Evolutionary conservation across 2,888 invertebrate species (phyloP).

Genomic region (Drepana falcataria): DNA sequence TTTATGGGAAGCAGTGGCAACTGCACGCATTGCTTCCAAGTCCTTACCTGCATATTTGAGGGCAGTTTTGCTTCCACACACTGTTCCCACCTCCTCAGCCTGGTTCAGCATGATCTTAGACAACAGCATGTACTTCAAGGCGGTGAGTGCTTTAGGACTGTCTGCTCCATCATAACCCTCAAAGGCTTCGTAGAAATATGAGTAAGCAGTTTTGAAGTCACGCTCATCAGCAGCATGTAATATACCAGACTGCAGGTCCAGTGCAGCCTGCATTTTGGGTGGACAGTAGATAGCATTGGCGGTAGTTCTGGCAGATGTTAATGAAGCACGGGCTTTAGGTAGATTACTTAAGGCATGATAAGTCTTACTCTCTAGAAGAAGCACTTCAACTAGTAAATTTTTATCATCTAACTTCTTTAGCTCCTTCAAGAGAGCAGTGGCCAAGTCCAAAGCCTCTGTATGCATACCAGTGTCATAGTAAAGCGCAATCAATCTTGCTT

Average conservation of each 20-base stretch:
- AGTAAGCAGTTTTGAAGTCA: constrained; percentile 99
- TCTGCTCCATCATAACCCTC: constrained; percentile 99
- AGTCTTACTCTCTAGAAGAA: constrained; percentile 98
- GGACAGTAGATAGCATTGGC: constrained; percentile 99
- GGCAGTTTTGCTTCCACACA: constrained; percentile 97
- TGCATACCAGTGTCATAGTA: constrained; percentile 96
- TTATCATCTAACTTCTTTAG: constrained; percentile 99
- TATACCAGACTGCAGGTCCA: constrained; percentile 98
- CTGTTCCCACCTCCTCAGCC: constrained; percentile 96
- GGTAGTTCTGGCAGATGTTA: constrained; percentile 99
- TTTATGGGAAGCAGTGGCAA: constrained; percentile 97
- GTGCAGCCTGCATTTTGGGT: constrained; percentile 97
- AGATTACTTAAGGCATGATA: constrained; percentile 98
- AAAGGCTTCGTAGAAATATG: constrained; percentile 99
- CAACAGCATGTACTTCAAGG: constrained; percentile 99
- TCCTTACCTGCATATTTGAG: constrained; percentile 97
- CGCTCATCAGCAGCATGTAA: constrained; percentile 99
- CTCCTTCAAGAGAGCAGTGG: constrained; percentile 93
- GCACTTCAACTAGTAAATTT: constrained; percentile 98
- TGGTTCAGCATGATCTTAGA: constrained; percentile 99
- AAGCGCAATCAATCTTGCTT: constrained; percentile 95
- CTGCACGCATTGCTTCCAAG: constrained; percentile 98
- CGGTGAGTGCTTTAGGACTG: constrained; percentile 92
- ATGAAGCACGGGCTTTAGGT: constrained; percentile 96
- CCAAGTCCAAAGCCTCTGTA: constrained; percentile 89